A percentile compares a stretch with the other conserved stretches of the same genome.
Conservation (phyloP, 2,888 invertebrate species). For the Lithosia quadra region DNA sequence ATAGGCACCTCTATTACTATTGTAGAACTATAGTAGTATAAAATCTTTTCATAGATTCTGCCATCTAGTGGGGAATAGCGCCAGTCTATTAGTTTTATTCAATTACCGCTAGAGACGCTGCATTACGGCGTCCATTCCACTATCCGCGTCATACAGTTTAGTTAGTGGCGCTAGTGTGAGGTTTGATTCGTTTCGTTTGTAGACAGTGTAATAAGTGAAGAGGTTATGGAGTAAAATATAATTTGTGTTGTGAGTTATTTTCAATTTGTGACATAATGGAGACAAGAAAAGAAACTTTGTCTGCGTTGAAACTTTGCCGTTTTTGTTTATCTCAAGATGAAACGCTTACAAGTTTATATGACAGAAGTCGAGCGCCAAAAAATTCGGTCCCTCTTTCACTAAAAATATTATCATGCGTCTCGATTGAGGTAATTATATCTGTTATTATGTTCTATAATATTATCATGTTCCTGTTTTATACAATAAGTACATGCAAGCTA, state of each 20-base stretch:
- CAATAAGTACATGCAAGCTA: slow-evolving; percentile 21
- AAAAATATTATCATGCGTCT: slow-evolving; percentile 92
- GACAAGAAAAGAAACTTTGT: slow-evolving; percentile 87
- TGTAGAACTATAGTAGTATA: too few relatives aligned
- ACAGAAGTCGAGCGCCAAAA: slow-evolving; percentile 85
- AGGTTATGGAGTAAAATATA: slow-evolving; percentile 70
- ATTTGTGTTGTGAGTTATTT: slow-evolving; percentile 45
- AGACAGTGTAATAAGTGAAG: slow-evolving; percentile 47
- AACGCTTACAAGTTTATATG: slow-evolving; percentile 89
- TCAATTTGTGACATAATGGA: slow-evolving; percentile 80
- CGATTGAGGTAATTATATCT: slow-evolving; percentile 89
- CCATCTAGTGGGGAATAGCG: slow-evolving; percentile 55
- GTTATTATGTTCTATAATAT: slow-evolving; percentile 22
- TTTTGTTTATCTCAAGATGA: slow-evolving; percentile 90
- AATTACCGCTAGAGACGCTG: slow-evolving; percentile 53
- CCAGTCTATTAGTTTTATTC: slow-evolving; percentile 29
- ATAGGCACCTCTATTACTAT: too few relatives aligned
- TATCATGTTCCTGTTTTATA: slow-evolving; percentile 5
- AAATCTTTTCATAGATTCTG: too few relatives aligned
- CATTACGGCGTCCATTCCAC: slow-evolving; percentile 52
- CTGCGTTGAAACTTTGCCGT: slow-evolving; percentile 90
- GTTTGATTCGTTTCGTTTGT: slow-evolving; percentile 19
- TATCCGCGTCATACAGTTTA: slow-evolving; percentile 37
- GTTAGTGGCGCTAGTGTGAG: slow-evolving; percentile 64
- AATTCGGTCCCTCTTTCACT: slow-evolving; percentile 89